Evolutionary conservation across 2,797 vertebrate genomes (phyloP).

Genomic region (Sarcophilus harrisii): DNA sequence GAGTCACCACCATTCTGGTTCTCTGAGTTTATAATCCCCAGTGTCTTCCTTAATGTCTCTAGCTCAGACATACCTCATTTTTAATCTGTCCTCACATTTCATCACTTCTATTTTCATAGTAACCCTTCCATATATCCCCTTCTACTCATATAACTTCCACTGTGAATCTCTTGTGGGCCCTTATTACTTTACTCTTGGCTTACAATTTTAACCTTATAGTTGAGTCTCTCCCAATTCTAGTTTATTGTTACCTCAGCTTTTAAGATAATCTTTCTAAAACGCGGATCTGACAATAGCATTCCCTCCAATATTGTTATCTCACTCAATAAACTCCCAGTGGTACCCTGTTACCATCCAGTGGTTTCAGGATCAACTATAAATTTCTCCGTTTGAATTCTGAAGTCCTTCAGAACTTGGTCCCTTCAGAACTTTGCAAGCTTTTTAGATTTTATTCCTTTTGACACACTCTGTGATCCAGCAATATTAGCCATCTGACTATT

Average conservation of each 20-base stretch:
- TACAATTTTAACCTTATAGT: neutral
- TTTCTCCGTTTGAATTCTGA: neutral
- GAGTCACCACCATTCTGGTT: too few species aligned
- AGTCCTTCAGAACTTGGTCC: neutral
- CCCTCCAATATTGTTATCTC: neutral
- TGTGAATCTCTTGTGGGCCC: neutral
- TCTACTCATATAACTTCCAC: neutral
- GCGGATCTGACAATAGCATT: neutral
- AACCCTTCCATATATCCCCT: neutral
- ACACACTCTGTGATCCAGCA: neutral
- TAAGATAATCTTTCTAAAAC: neutral
- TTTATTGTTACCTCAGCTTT: too few species aligned
- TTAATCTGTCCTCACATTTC: neutral
- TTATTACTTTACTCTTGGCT: neutral
- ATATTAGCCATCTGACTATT: neutral
- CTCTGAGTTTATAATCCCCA: neutral
- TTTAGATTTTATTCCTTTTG: neutral
- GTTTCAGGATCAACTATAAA: neutral
- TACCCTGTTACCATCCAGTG: neutral
- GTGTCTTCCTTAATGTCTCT: neutral
- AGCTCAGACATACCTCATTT: neutral
- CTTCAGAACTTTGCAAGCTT: neutral
- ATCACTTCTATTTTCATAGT: neutral
- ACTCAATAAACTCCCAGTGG: neutral
- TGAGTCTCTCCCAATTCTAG: neutral